These are phyloP conservation scores for Gobius niger DNA, from an alignment of 2,113 vertebrate species.

Conservation along the genomic window DNA sequence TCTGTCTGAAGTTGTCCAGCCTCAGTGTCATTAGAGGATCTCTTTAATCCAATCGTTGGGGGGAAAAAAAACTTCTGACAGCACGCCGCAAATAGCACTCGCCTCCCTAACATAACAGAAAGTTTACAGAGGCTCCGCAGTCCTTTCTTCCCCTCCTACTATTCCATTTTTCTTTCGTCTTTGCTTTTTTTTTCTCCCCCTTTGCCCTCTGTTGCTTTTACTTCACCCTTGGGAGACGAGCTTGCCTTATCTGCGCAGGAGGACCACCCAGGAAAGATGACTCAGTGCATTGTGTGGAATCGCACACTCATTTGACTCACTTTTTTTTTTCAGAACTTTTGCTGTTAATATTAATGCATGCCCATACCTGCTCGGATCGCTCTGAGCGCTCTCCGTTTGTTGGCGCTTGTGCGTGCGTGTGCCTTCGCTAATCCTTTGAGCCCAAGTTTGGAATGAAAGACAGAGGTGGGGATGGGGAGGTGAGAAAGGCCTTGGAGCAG, in stretches of 20 bases:
- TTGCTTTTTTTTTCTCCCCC: slow-evolving; percentile 42
- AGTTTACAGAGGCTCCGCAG: slow-evolving; percentile 72
- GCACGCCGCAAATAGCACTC: slow-evolving; percentile 73
- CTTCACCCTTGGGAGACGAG: slow-evolving; percentile 76
- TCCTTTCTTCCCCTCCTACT: slow-evolving; percentile 64
- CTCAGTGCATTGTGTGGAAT: slow-evolving; percentile 52
- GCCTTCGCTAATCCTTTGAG: slow-evolving; percentile 62
- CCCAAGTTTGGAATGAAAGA: slow-evolving; percentile 66
- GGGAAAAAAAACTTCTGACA: slow-evolving; percentile 69
- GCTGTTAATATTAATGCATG: slow-evolving; percentile 74
- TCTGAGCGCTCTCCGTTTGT: slow-evolving; percentile 56
- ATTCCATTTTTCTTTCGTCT: slow-evolving; percentile 61
- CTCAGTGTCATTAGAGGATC: slow-evolving; percentile 78
- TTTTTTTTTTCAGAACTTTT: slow-evolving; percentile 64
- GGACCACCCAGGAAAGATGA: slow-evolving; percentile 81
- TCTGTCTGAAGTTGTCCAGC: slow-evolving; percentile 70
- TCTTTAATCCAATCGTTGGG: slow-evolving; percentile 77
- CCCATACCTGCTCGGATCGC: slow-evolving; percentile 66
- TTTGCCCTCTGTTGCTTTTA: slow-evolving; percentile 74
- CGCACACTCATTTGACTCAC: slow-evolving; percentile 55
- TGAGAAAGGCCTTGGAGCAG: slow-evolving; percentile 50
- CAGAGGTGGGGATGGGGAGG: slow-evolving; percentile 54
- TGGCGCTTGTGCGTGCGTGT: slow-evolving; percentile 51
- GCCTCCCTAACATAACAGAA: slow-evolving; percentile 74
- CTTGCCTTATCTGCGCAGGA: slow-evolving; percentile 76